Evolutionary conservation across 1,140 invertebrate genomes (phyloP), one percentile per base, ranked within the genome.

Genomic region (Lepidotrigona ventralis): DNA sequence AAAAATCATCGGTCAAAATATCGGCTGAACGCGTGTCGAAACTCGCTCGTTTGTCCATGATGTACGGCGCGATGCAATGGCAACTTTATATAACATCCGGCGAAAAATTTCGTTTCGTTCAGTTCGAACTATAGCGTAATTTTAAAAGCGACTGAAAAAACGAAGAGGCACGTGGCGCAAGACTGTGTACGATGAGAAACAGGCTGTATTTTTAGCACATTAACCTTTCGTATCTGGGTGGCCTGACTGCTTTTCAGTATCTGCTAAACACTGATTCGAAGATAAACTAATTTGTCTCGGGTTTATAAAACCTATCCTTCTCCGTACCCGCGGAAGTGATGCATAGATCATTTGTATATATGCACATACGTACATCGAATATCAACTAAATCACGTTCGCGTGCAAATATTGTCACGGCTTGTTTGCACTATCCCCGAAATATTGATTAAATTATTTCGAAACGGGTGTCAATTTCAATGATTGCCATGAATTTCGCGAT

Each of bases 201-300:
- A 63, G n/a, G 60, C 68, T 82, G 71, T 90, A 90, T 90, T 90
- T 90, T 90, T 90, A 89, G 86, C 85, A 69, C 29, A n/a, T n/a
- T n/a, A 68, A 29, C 81, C 76, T 86, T 85, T 64, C 78, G 76
- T 77, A 79, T 81, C 88, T 87, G 89, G 85, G 88, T 85, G 89
- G 88, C 78, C 89, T 71, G 81, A 17, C 64, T n/a, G 78, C 70
- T 84, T 88, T 88, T 88, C 66, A 77, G 70, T 54, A 69, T 88
- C 79, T 86, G 84, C 81, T 86, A 89, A 89, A 89, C 88, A 88
- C 80, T 39, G 70, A 56, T 58, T 12, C 75, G 33, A 86, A 89
- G 89, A 90, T 89, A 90, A 91, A 87, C 87, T 87, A 89, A 91
- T 90, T 90, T 90, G 90, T 88, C 85, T 79, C 77, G 68, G 81